These are phyloP conservation scores for Physocephala rufipes DNA, from an alignment of 2,888 invertebrate species.

Conservation along the genomic window DNA sequence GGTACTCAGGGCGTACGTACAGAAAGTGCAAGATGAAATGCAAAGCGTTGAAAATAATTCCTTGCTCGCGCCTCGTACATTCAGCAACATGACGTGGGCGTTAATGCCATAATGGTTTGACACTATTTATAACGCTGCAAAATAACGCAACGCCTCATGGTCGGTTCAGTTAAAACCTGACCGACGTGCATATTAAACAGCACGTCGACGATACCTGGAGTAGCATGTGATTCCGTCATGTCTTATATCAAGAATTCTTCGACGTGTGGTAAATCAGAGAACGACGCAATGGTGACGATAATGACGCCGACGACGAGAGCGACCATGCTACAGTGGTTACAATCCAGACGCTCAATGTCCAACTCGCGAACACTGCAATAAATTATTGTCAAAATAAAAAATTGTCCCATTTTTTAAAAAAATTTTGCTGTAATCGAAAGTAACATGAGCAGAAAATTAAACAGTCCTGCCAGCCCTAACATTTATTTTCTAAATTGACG, in stretches of 20 bases:
- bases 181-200: constrained; percentile 13
- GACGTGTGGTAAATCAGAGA: too few relatives aligned
- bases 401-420: constrained; percentile 10
- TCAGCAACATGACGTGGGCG: not conserved
- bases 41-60: too few relatives aligned
- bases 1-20: too few relatives aligned
- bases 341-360: not conserved
- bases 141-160: not conserved
- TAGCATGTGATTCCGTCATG: constrained; percentile 13
- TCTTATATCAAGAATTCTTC: not conserved
- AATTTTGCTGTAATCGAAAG: not conserved
- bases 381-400: constrained; percentile 16
- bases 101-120: not conserved
- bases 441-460: constrained; percentile 27
- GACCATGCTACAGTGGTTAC: not conserved
- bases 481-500: not conserved
- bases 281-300: too few relatives aligned
- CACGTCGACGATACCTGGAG: not conserved
- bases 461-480: not conserved
- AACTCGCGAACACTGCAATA: not conserved
- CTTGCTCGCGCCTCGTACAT: too few relatives aligned
- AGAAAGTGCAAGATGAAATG: too few relatives aligned
- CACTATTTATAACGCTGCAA: not conserved
- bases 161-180: not conserved
- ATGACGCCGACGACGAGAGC: too few relatives aligned